These are phyloP conservation scores for Melipona quadrifasciata DNA, from an alignment of 1,140 invertebrate species.

Conservation along the genomic window DNA sequence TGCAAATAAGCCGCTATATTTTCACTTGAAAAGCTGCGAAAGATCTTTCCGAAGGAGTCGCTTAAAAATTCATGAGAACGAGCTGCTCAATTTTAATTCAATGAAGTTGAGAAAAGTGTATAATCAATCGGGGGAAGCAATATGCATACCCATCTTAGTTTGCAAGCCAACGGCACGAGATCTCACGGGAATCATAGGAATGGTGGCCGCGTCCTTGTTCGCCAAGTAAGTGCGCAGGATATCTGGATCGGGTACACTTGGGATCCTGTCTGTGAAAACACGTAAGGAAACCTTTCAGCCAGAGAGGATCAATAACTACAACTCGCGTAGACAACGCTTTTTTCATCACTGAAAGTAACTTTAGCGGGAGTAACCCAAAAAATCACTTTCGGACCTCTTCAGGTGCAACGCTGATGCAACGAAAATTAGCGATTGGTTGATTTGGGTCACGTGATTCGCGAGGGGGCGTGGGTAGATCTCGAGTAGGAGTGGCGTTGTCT, in stretches of 20 bases:
- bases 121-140: conserved; percentile 52
- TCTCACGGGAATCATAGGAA: conserved; percentile 65
- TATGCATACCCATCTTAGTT: conserved; percentile 74
- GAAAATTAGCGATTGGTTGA: too few species aligned
- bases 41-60: neutral
- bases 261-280: conserved; percentile 71
- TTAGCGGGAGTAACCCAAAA: too few species aligned
- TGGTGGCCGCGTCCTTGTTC: conserved; percentile 63
- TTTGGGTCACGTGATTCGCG: too few species aligned
- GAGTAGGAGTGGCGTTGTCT: too few species aligned
- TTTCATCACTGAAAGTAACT: too few species aligned
- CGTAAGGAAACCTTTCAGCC: conserved; percentile 30
- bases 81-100: neutral
- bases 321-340: neutral
- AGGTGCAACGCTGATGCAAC: too few species aligned
- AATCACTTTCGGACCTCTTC: too few species aligned
- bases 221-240: conserved; percentile 73
- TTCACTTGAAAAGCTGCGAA: neutral
- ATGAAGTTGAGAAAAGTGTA: neutral
- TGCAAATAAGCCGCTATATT: neutral
- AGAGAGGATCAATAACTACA: conserved; percentile 37
- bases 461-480: too few species aligned
- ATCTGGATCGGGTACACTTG: conserved; percentile 69
- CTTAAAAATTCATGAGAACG: neutral
- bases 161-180: conserved; percentile 70